Base-by-base conservation (phyloP, 1,140 invertebrate species). In the Campoletis sonorensis region DNA sequence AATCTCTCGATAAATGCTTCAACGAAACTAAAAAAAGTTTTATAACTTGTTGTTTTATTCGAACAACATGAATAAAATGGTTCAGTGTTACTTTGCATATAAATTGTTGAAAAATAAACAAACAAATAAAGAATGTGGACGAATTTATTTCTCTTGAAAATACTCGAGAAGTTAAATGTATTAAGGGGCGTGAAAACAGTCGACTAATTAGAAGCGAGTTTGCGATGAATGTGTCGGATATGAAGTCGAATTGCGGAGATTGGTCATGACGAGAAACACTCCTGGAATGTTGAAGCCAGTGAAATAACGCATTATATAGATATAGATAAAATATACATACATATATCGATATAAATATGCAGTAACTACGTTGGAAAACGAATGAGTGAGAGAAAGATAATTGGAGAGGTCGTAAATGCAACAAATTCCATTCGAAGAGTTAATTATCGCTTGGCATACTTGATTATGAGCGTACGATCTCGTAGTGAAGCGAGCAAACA, bases 381-480 rank as follows among this genome's bases (percentile, higher is more conserved):
- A 70, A 33, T 11, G 27, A 70, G 27, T 33, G 18, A 70, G 61
- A 64, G 61, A 64, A 23, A 64, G 61, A 70, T 18, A 18, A 18
- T 18, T 15, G 15, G 67, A 70, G 27, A 18, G 67, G 21, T 18
- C 30, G 27, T 58, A 45, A 67, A 64, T 58, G 76, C 54, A 54
- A 40, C 76, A 40, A 64, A 78, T 78, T 78, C 76, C 58, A 64
- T 51, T 78, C n/a, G 76, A 64, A 78, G 58, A 61, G 58, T 64
- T 78, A 64, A 78, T 78, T 78, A 78, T 78, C 76, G 58, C 76
- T 61, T 21, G 21, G 76, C 76, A 78, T 78, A 67, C 76, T 61
- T 61, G 67, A 78, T 78, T 78, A 78, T 78, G 76, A 78, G 76
- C 26, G 21, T 64, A 61, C 58, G 54, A 27, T 21, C 37, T 67